Percentiles rank a stretch among this genome's conserved stretches.
phyloP scores from a whole-genome alignment of 2,797 vertebrate genomes.

The Pogoniulus pusillus region DNA sequence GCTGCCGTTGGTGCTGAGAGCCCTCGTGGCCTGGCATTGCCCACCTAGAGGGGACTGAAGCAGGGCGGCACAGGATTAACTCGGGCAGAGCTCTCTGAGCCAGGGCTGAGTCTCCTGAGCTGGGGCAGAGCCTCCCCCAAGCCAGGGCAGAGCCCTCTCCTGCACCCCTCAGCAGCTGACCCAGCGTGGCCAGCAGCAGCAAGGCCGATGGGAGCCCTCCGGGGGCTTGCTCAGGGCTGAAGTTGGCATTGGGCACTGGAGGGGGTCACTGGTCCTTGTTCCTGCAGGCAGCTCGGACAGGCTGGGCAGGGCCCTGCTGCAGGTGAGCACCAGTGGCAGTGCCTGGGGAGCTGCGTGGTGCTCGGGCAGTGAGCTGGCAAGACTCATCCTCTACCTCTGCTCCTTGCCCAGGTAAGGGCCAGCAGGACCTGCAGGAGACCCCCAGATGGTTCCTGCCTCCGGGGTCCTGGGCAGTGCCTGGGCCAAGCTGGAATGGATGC shows the following conservation, averaged over 20 bases:
- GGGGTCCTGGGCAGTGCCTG: background rate
- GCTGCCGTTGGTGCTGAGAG: rapidly evolving
- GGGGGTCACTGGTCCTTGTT: background rate
- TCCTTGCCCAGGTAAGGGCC: slow-evolving; percentile 86
- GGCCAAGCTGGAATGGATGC: background rate
- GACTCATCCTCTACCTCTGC: slow-evolving; percentile 84
- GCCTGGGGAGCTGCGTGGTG: slow-evolving; percentile 80
- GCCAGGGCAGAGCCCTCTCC: background rate
- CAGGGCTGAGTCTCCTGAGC: no score
- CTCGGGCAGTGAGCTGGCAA: slow-evolving; percentile 77
- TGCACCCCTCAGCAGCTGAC: rapidly evolving
- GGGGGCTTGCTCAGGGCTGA: background rate
- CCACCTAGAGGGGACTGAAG: background rate
- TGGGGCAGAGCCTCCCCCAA: no score
- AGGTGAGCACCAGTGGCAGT: slow-evolving; percentile 79
- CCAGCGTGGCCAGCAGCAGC: background rate
- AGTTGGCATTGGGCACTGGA: background rate
- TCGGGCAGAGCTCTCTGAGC: background rate
- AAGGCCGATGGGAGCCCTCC: rapidly evolving
- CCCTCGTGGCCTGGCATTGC: rapidly evolving
- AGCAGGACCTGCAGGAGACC: background rate
- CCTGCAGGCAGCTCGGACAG: slow-evolving; percentile 85
- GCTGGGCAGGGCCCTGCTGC: slow-evolving; percentile 83
- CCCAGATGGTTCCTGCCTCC: rapidly evolving
- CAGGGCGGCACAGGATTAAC: background rate